Evolutionary conservation across 2,113 vertebrate species (phyloP).

Genomic region (Vanacampus margaritifer): DNA sequence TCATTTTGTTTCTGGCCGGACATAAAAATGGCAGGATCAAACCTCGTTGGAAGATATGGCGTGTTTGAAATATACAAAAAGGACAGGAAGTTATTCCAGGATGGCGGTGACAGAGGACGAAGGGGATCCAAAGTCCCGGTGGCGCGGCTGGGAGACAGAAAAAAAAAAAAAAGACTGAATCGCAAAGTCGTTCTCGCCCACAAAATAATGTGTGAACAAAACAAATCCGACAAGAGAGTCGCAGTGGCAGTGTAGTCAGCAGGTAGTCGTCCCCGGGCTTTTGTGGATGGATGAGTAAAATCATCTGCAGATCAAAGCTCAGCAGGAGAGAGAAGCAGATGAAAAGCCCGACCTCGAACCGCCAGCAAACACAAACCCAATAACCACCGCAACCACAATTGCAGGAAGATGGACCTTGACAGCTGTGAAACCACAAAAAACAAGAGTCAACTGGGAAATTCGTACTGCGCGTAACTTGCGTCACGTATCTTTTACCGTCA

Average conservation of each 20-base stretch:
- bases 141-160: background rate
- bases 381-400: background rate
- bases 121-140: background rate
- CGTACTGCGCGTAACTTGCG: too few species aligned
- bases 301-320: background rate
- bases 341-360: background rate
- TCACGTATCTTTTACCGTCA: too few species aligned
- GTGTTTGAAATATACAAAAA: background rate
- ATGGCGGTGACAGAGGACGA: background rate
- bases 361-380: background rate
- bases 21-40: too few species aligned
- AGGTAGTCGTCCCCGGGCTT: background rate
- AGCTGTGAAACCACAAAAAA: background rate
- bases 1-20: too few species aligned
- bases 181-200: background rate
- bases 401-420: background rate
- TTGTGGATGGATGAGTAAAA: background rate
- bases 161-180: background rate
- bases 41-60: background rate
- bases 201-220: background rate
- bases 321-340: background rate
- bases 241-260: background rate
- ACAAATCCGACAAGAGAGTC: background rate
- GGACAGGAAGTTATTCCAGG: background rate
- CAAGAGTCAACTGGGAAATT: background rate